phyloP scores from a whole-genome alignment of 23 tunicate genomes.

The Styela plicata region DNA sequence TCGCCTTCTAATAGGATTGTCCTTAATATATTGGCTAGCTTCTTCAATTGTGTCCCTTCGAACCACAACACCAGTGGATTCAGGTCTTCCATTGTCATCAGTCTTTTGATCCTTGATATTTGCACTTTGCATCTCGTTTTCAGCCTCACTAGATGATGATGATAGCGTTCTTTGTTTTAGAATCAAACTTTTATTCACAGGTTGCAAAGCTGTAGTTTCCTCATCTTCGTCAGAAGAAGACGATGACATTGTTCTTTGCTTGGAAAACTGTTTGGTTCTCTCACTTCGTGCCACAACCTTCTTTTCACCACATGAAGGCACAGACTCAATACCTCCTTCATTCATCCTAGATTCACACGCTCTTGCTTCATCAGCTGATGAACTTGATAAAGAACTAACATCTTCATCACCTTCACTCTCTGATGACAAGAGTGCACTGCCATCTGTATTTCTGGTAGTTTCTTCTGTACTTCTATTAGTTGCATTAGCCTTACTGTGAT shows the following conservation, averaged over 20 bases:
- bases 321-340: background rate
- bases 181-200: background rate
- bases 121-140: background rate
- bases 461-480: background rate
- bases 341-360: background rate
- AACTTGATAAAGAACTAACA: constrained; percentile 20
- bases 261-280: background rate
- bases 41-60: too few relatives aligned
- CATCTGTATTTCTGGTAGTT: constrained; percentile 8
- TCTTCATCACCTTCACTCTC: constrained; percentile 17
- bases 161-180: constrained; percentile 30
- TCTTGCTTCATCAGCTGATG: constrained; percentile 17
- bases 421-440: constrained; percentile 3
- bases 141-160: background rate
- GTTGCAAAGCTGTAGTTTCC: background rate
- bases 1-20: background rate
- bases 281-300: background rate
- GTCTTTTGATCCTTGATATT: too few relatives aligned
- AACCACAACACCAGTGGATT: background rate
- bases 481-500: background rate
- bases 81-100: background rate
- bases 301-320: background rate
- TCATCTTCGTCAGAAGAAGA: background rate
- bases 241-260: background rate
- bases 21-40: background rate